Evolutionary conservation across 2,113 vertebrate species (phyloP).

Genomic region (Sphaerodactylus townsendi): DNA sequence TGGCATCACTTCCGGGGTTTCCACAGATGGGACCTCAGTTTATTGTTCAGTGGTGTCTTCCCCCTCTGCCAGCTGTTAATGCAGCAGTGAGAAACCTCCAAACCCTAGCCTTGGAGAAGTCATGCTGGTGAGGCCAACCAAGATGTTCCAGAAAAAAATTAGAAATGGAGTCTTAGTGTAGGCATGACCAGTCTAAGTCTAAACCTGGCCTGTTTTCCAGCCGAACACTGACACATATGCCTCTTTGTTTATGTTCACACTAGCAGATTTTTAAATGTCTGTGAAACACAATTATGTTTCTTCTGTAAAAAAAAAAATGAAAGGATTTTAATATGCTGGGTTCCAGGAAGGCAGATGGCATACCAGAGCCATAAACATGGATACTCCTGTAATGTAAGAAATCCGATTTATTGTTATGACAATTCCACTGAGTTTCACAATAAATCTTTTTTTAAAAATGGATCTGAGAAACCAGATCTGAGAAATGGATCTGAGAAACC

Average conservation of each 20-base stretch:
- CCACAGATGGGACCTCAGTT: no score
- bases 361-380: not conserved
- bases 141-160: not conserved
- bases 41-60: no score
- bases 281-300: not conserved
- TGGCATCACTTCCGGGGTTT: no score
- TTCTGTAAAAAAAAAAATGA: not conserved
- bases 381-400: not conserved
- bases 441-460: not conserved
- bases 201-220: not conserved
- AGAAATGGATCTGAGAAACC: not conserved
- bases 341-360: constrained; percentile 14
- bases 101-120: no score
- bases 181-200: no score
- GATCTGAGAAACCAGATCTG: not conserved
- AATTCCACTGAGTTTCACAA: not conserved
- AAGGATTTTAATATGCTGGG: not conserved
- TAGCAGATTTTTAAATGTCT: not conserved
- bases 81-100: no score
- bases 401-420: not conserved
- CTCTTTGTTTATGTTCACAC: not conserved
- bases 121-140: not conserved
- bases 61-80: no score
- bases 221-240: not conserved
- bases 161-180: not conserved